Evolutionary conservation across 1,140 invertebrate genomes (phyloP), one percentile per base, ranked within the genome.

Genomic region (Glossosoma conforme): DNA sequence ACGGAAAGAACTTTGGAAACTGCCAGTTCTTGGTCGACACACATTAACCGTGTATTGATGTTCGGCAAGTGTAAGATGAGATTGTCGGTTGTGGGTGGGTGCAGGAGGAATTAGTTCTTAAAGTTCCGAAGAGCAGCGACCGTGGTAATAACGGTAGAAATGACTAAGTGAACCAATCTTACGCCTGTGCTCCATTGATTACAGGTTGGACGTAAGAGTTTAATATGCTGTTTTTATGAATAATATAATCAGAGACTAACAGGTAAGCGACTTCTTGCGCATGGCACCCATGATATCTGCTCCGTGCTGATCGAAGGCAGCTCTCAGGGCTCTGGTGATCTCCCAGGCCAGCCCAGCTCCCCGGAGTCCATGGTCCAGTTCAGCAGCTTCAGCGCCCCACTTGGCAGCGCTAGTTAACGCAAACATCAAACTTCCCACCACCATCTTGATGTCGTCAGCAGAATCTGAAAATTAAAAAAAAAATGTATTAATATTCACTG

Each of bases 281-380:
- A 58, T 44, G 3, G 36, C 30, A 15, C 51, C 52, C 33, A 25
- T 48, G 24, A 58, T 58, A 43, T 58, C 56, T 18, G 56, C 30
- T 1, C 56, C 52, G 33, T 54, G 52, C 18, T 58, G 41, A 44
- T 58, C 52, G 22, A 54, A 54, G 14, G 56, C 56, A 4, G 38
- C 37, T 36, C 56, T 35, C 15, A 58, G 30, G 18, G 30, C 56
- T 22, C 56, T 47, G 32, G 51, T 54, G 11, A 58, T 44, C 32
- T 58, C 45, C 35, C 36, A 53, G 14, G 48, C 47, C 9, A 58
- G 47, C 18, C 56, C 45, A n/a, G 51, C 43, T 20, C 40, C 54
- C 5, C 52, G 15, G 11, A 58, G 47, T 6, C 47, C 51, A 6
- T 46, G 35, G 13, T 52, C 56, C 22, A 58, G 15, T 28, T 50